Conservation (phyloP, 2,888 invertebrate species). For the Stomorhina lunata region DNA sequence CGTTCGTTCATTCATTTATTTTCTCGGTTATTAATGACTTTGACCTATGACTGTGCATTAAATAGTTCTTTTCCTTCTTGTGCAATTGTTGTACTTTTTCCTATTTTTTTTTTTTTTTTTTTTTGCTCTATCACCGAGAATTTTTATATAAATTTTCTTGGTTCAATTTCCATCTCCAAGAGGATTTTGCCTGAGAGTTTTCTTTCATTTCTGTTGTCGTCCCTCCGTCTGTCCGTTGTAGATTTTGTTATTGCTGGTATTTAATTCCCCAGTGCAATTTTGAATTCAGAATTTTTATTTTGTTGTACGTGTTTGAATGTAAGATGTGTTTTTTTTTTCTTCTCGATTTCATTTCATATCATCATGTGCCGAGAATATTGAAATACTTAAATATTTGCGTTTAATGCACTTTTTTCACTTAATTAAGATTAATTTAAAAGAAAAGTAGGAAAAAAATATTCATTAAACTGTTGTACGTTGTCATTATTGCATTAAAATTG, state of each 20-base stretch:
- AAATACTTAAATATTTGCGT: slow-evolving; percentile 49
- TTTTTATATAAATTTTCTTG: too few relatives aligned
- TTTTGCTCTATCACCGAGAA: background rate
- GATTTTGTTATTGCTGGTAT: background rate
- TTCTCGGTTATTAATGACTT: slow-evolving; percentile 68
- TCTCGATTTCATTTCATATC: slow-evolving; percentile 27
- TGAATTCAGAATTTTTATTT: slow-evolving; percentile 31
- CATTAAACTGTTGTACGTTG: background rate
- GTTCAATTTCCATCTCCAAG: slow-evolving; percentile 23
- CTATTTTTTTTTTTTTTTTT: background rate
- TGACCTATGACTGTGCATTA: slow-evolving; percentile 68
- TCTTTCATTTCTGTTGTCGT: background rate
- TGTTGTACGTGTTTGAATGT: slow-evolving; percentile 28
- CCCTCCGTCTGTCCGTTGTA: background rate
- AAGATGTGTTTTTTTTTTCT: background rate
- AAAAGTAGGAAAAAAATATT: background rate
- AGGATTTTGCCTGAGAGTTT: background rate
- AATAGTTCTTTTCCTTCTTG: slow-evolving; percentile 63
- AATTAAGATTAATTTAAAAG: slow-evolving; percentile 62
- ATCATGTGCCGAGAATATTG: slow-evolving; percentile 38
- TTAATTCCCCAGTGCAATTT: slow-evolving; percentile 38
- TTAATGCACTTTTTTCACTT: slow-evolving; percentile 56
- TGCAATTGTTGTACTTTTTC: too few relatives aligned
- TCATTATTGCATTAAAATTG: background rate
- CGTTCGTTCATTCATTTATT: too few relatives aligned